Conservation (phyloP, 2,113 vertebrate species). For the Oncorhynchus masou region DNA sequence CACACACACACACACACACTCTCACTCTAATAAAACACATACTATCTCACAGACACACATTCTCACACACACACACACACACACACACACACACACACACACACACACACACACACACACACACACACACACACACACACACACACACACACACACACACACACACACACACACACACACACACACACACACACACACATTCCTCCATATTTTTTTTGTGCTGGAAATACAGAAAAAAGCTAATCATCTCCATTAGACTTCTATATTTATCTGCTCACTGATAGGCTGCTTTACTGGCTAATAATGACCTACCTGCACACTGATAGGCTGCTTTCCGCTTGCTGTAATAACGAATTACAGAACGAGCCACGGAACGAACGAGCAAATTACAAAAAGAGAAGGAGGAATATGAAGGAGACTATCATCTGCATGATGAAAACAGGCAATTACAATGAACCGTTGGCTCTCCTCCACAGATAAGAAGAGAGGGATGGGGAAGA, state of each 20-base stretch:
- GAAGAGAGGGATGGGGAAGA: constrained; percentile 53
- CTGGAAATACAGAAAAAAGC: constrained; percentile 42
- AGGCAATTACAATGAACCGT: constrained; percentile 79
- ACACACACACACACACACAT: neutral
- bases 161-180: too few species aligned
- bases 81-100: too few species aligned
- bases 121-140: too few species aligned
- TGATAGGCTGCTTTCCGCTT: constrained; percentile 66
- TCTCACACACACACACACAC: too few species aligned
- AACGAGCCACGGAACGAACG: constrained; percentile 60
- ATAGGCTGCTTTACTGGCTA: constrained; percentile 69
- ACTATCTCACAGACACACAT: too few species aligned
- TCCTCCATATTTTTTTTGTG: constrained; percentile 34
- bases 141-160: too few species aligned
- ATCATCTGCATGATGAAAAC: constrained; percentile 80
- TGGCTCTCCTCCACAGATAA: constrained; percentile 69
- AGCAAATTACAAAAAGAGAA: constrained; percentile 45
- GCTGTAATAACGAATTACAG: constrained; percentile 69
- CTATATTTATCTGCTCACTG: constrained; percentile 67
- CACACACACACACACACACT: too few species aligned
- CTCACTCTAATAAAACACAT: too few species aligned
- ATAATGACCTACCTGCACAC: constrained; percentile 75
- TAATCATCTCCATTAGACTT: constrained; percentile 66
- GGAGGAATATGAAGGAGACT: constrained; percentile 70
- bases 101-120: too few species aligned